Conservation (phyloP, 2,113 vertebrate genomes). For the Haliaeetus leucogaster region DNA sequence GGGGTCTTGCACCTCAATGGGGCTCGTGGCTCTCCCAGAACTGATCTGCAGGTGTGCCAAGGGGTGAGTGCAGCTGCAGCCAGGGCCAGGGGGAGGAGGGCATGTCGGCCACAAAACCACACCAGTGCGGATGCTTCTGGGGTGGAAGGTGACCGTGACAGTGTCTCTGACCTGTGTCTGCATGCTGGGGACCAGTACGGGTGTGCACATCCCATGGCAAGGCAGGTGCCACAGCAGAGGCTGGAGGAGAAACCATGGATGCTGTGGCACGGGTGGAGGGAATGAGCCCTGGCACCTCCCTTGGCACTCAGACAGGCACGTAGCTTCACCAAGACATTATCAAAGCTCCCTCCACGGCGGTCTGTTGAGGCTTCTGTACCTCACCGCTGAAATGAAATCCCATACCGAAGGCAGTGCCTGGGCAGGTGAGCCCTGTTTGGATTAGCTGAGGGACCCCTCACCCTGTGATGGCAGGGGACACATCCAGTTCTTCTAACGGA, state of each 20-base stretch:
- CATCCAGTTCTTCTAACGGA: not conserved
- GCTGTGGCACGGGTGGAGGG: fast-evolving
- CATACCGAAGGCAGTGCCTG: not conserved
- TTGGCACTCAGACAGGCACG: not conserved
- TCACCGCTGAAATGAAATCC: not conserved
- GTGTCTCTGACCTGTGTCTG: fast-evolving
- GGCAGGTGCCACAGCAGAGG: not conserved
- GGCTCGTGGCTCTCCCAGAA: not conserved
- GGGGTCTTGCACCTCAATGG: not conserved
- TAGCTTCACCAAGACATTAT: not conserved
- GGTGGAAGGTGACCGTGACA: not conserved
- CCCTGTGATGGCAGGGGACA: not conserved
- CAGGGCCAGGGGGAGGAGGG: not conserved
- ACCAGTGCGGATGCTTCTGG: not conserved
- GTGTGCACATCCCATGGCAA: not conserved
- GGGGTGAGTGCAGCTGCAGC: not conserved
- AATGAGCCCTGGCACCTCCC: not conserved
- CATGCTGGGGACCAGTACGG: not conserved
- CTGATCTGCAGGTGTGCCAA: not conserved
- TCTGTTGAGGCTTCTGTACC: not conserved
- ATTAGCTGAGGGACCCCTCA: not conserved
- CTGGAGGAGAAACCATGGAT: not conserved
- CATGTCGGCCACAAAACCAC: no score
- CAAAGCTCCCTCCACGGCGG: no score
- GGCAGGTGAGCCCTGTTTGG: no score